Evolutionary conservation across 2,888 invertebrate genomes (phyloP), one percentile per base, ranked within the genome.

Genomic region (Ceramica pisi): DNA sequence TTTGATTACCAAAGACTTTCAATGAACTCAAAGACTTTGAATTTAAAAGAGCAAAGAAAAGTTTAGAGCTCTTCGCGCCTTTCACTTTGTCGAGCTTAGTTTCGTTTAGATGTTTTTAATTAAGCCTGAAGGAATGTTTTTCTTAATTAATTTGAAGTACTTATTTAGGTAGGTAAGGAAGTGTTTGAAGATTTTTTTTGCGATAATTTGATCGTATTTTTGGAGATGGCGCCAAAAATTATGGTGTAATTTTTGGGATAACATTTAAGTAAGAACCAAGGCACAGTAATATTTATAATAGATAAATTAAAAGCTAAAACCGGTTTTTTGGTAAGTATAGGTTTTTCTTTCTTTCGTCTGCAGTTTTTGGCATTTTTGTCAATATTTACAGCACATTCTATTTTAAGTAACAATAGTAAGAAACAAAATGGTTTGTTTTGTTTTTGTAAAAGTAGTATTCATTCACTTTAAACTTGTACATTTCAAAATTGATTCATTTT

Each of bases 1-100:
- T 79, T 71, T 62, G 63, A 59, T 67, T 57, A 69, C 71, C 77
- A 80, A 85, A 80, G 59, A 31, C 82, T 75, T 61, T 55, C 31
- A 57, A 67, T 71, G 60, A 60, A 75, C 53, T 75, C 77, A 80
- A 82, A 80, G 59, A 26, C 74, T 75, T 61, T 55, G 63, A 56
- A 75, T 50, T 68, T 66, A 63, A 71, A 70, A 59, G 66, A 66
- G 57, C 60, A 57, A 59, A 55, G 48, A 61, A 59, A 78, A 73
- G 64, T 81, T 80, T 61, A 44, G 35, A 60, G 12, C 59, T n/a
- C 12, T 78, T 74, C 44, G 50, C 75, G 61, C 50, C 50, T 56
- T 81, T 51, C 21, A n/a, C 35, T 73, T 51, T 63, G 60, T 59
- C 10, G 23, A 59, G 35, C 62, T 69, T 65, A 48, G 67, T 63